Base-by-base conservation (phyloP, 92 coral and sea anemone species). In the Parazoanthus atlanticus region DNA sequence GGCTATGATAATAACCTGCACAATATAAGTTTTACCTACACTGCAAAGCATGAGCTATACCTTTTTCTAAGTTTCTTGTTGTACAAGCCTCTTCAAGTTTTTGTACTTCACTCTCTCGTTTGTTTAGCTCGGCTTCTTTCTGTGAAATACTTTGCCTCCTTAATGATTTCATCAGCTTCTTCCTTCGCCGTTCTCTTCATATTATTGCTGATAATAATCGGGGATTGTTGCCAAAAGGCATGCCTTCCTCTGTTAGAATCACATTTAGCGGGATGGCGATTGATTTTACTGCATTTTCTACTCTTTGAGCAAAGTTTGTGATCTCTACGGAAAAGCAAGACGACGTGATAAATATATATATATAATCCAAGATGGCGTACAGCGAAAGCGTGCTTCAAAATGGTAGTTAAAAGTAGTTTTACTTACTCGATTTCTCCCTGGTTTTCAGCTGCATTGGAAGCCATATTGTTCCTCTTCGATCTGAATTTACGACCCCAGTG, bases 241-340 rank as follows among this genome's bases (percentile, higher is more conserved):
- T 38, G 58, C n/a, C 54, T 77, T n/a, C n/a, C n/a, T 23, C 81
- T 78, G 47, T 43, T 40, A 78, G 81, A 40, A 36, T 78, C 32
- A 28, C 81, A 38, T 33, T 78, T 78, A n/a, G 56, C 58, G 28
- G 54, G 54, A 28, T 78, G 81, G 64, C 30, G 29, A 49, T 40
- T 28, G 56, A 49, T 9, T 38, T 78, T 78, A 38, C 54, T 78
- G 81, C 81, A 78, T 15, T 78, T 78, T 78, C 81, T 40, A 36
- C 81, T 78, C 58, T 26, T 36, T 78, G 64, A 78, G 56, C 81
- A 78, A 21, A 78, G 25, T 78, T 78, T 78, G 28, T 78, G 19
- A 49, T 10, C 34, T 21, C 75, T 71, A 29, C 34, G 17, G 75
- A 29, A 71, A 26, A 71, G 4, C 34, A 29, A 71, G 75, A 71